phyloP scores from a whole-genome alignment of 2,797 vertebrate genomes.

The Bovichtus diacanthus region DNA sequence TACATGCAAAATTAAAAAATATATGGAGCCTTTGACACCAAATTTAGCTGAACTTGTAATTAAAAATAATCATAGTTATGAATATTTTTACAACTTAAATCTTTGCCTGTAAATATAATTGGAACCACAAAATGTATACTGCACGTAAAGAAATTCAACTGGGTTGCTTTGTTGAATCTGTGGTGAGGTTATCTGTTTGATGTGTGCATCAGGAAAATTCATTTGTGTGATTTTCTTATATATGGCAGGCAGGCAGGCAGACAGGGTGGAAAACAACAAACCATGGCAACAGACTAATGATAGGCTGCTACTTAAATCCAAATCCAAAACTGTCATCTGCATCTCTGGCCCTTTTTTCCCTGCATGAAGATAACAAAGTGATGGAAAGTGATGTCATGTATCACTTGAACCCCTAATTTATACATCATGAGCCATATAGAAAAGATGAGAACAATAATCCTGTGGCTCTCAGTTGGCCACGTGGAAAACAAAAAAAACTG shows the following conservation, averaged over 20 bases:
- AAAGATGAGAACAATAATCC: constrained; percentile 62
- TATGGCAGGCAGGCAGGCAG: constrained; percentile 68
- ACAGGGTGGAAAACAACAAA: constrained; percentile 77
- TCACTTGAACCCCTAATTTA: constrained; percentile 43
- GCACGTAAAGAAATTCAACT: constrained; percentile 54
- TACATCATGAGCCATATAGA: constrained; percentile 60
- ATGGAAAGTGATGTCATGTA: constrained; percentile 78
- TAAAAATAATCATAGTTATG: constrained; percentile 43
- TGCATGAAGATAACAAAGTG: constrained; percentile 72
- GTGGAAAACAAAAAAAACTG: constrained; percentile 6
- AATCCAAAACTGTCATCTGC: constrained; percentile 77
- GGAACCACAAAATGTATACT: constrained; percentile 39
- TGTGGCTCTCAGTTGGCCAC: constrained; percentile 27
- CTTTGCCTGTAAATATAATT: constrained; percentile 48
- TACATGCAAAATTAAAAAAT: constrained; percentile 28
- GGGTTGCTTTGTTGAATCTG: constrained; percentile 69
- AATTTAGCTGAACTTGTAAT: constrained; percentile 43
- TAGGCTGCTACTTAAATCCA: constrained; percentile 66
- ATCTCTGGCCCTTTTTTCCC: constrained; percentile 41
- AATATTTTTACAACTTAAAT: constrained; percentile 46
- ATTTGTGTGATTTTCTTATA: constrained; percentile 73
- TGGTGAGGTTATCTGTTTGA: constrained; percentile 77
- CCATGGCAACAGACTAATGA: constrained; percentile 77
- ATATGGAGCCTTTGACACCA: constrained; percentile 14
- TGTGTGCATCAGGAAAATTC: constrained; percentile 75